phyloP scores from a whole-genome alignment of 2,113 vertebrate genomes.

The Apeltes quadracus region DNA sequence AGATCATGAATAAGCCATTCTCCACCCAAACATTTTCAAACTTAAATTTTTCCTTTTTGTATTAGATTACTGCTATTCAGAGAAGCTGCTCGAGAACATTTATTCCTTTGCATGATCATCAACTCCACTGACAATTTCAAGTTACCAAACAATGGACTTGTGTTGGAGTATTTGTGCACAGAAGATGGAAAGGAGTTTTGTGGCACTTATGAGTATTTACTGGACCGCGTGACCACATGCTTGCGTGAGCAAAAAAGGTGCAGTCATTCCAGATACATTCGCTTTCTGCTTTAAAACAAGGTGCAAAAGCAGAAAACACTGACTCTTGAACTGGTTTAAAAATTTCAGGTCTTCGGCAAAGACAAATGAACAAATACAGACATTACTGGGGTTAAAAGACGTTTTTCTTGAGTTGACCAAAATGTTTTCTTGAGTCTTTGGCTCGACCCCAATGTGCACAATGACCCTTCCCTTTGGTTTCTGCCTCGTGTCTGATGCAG shows the following conservation, averaged over 20 bases:
- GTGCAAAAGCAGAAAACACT: neutral
- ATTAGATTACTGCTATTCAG: neutral
- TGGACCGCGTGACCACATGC: neutral
- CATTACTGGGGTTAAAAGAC: neutral
- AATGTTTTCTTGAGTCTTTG: neutral
- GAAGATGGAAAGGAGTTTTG: neutral
- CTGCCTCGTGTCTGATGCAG: neutral
- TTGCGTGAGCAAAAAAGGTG: neutral
- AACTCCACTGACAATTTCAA: neutral
- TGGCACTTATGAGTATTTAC: neutral
- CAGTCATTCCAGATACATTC: neutral
- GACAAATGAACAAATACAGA: neutral
- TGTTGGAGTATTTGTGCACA: neutral
- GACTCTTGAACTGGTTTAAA: neutral
- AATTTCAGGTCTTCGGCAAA: too few relatives aligned
- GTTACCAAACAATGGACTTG: neutral
- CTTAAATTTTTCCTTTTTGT: neutral
- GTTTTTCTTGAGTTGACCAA: neutral
- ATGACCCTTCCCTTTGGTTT: neutral
- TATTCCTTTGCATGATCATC: neutral
- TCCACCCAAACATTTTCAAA: neutral
- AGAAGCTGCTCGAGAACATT: neutral
- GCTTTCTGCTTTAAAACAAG: neutral
- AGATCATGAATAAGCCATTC: neutral
- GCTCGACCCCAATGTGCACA: neutral